Evolutionary conservation across 2,113 vertebrate species (phyloP).

Genomic region (Aptenodytes forsteri): DNA sequence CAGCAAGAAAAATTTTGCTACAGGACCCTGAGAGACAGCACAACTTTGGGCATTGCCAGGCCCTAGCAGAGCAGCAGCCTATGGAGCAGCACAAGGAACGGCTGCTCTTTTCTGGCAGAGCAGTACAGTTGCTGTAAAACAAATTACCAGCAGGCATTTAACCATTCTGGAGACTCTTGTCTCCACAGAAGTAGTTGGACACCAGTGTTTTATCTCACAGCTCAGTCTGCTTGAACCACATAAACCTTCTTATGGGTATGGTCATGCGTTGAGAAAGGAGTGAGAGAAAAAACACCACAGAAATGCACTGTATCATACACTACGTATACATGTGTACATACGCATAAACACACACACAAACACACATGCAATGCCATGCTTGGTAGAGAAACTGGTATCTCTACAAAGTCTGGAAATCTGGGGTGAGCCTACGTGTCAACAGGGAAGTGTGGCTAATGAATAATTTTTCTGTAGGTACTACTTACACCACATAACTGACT

Average conservation of each 20-base stretch:
- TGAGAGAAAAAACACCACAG: rapidly evolving
- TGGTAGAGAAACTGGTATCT: not conserved
- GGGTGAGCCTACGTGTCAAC: not conserved
- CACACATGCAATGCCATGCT: not conserved
- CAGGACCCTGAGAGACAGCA: not conserved
- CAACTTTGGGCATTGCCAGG: not conserved
- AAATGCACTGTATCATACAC: rapidly evolving
- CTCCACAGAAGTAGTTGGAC: not conserved
- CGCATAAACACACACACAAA: too few relatives aligned
- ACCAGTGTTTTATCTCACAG: too few relatives aligned
- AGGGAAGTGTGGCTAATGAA: not conserved
- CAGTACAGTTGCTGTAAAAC: not conserved
- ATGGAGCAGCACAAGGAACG: not conserved
- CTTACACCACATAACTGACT: not conserved
- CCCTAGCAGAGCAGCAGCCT: not conserved
- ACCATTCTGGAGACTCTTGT: not conserved
- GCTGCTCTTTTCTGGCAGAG: not conserved
- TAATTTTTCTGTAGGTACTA: not conserved
- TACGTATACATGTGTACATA: rapidly evolving
- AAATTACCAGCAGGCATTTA: not conserved
- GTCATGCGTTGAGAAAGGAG: rapidly evolving
- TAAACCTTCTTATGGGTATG: rapidly evolving
- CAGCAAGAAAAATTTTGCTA: not conserved
- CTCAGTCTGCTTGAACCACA: not conserved
- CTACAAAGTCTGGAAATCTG: not conserved